Conservation (phyloP, 1,140 invertebrate genomes). For the Pachyrhynchus sulphureomaculatus region DNA sequence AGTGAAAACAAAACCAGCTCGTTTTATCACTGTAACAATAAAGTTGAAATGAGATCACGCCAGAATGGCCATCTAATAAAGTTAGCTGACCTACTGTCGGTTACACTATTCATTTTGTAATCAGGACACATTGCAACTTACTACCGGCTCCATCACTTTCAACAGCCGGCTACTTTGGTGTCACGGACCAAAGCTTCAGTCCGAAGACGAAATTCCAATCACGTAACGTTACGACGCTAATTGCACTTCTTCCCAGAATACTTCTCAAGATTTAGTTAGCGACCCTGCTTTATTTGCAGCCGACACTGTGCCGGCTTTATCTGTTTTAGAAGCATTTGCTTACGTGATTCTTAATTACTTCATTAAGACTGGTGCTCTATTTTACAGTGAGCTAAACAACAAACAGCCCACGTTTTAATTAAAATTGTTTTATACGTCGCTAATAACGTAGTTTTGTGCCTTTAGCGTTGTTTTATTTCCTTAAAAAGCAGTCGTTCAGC, state of each 20-base stretch:
- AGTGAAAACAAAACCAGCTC: too few species aligned
- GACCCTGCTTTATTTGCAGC: slow-evolving; percentile 38
- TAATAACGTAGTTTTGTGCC: slow-evolving; percentile 31
- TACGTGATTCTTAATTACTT: slow-evolving; percentile 46
- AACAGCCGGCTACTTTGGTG: slow-evolving; percentile 15
- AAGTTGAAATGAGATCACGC: too few species aligned
- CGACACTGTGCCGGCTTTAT: slow-evolving; percentile 33
- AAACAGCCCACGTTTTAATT: slow-evolving; percentile 33
- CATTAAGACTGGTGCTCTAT: slow-evolving; percentile 32
- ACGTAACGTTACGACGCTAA: slow-evolving; percentile 39
- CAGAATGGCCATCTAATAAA: too few species aligned
- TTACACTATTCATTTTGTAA: background rate
- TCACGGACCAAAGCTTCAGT: slow-evolving; percentile 26
- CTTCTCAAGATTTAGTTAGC: slow-evolving; percentile 41
- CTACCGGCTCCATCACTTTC: slow-evolving; percentile 5
- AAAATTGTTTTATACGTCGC: slow-evolving; percentile 34
- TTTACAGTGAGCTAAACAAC: slow-evolving; percentile 30
- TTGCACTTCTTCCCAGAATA: slow-evolving; percentile 41
- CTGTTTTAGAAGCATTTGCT: slow-evolving; percentile 41
- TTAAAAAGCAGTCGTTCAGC: slow-evolving; percentile 6
- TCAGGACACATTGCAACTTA: slow-evolving; percentile 4
- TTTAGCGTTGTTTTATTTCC: slow-evolving; percentile 28
- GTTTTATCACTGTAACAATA: too few species aligned
- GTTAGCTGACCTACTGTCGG: background rate
- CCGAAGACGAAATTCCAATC: slow-evolving; percentile 37